These are phyloP conservation scores for Cenopis cana DNA, from an alignment of 2,888 invertebrate genomes.

Conservation along the genomic window DNA sequence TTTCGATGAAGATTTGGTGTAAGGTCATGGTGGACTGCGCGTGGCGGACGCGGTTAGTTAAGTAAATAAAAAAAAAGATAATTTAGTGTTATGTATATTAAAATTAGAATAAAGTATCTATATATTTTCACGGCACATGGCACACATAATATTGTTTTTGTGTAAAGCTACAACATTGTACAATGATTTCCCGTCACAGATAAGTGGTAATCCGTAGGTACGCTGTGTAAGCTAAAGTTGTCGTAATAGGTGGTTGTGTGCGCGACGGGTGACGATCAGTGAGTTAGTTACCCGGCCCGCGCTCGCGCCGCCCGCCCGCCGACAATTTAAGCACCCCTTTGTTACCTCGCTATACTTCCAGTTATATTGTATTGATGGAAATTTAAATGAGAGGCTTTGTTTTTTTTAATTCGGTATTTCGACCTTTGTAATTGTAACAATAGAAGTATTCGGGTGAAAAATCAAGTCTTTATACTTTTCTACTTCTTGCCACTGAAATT, in stretches of 20 bases:
- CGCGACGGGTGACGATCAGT: constrained; percentile 57
- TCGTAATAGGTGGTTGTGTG: constrained; percentile 43
- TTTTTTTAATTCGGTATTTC: constrained; percentile 43
- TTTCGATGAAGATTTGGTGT: too few relatives aligned
- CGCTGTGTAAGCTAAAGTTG: constrained; percentile 24
- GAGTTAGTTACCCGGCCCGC: constrained; percentile 45
- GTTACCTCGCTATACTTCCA: constrained; percentile 54
- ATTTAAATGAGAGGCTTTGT: constrained; percentile 51
- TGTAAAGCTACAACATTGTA: background rate
- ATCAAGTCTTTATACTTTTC: constrained; percentile 1
- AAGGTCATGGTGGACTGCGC: too few relatives aligned
- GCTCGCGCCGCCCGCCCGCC: constrained; percentile 47
- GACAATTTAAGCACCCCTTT: constrained; percentile 59
- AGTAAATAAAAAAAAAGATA: too few relatives aligned
- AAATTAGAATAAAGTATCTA: too few relatives aligned
- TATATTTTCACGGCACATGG: too few relatives aligned
- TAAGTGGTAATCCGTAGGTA: background rate
- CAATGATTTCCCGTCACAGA: background rate
- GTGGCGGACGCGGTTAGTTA: too few relatives aligned
- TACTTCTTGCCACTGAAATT: too few relatives aligned
- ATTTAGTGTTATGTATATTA: too few relatives aligned
- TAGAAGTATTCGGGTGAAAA: constrained; percentile 33
- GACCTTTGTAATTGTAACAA: constrained; percentile 36
- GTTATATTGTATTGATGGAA: constrained; percentile 52
- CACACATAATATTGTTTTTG: background rate